Evolutionary conservation across 1,140 invertebrate species (phyloP), one percentile per base, ranked within the genome.

Genomic region (Neoseiulus cucumeris): DNA sequence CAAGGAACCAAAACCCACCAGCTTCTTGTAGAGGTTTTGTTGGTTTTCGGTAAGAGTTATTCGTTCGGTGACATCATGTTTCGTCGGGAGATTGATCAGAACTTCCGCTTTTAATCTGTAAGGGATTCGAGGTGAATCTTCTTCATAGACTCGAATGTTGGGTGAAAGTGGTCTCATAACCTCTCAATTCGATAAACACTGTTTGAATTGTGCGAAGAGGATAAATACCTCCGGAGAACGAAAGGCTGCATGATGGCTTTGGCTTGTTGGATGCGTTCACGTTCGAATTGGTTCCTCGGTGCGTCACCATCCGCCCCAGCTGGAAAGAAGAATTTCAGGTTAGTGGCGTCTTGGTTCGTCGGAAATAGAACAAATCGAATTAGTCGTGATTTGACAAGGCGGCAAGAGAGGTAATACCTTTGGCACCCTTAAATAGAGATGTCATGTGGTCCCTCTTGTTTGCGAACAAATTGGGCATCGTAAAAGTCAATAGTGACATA

Each of bases 181-280:
- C 12, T 44, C 12, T 44, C 12, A 44, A 44, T 44, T 44, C 42
- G 42, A 44, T 44, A 12, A 44, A 44, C 42, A 44, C 12, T 44
- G 42, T 44, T 12, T 44, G 12, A 44, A 44, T 44, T n/a, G n/a
- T n/a, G n/a, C n/a, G n/a, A n/a, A n/a, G n/a, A n/a, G n/a, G n/a
- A n/a, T n/a, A n/a, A n/a, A n/a, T 25, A 77, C 66, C 93, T 78
- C n/a, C 93, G 77, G 28, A 98, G 77, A 7, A 98, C 84, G 76
- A 97, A 98, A 0, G 93, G 93, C 72, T 87, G 87, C 87, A 98
- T 93, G 68, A 98, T 95, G 66, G 84, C 77, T 73, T 96, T 95
- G 0, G 92, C 92, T 72, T 94, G 88, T 64, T 84, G 83, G 20
- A 95, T 86, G 75, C 91, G 86, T 66, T 89, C 85, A 71, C 83